Base-by-base conservation (phyloP, 2,888 invertebrate species). In the Caenorhabditis sp. region DNA sequence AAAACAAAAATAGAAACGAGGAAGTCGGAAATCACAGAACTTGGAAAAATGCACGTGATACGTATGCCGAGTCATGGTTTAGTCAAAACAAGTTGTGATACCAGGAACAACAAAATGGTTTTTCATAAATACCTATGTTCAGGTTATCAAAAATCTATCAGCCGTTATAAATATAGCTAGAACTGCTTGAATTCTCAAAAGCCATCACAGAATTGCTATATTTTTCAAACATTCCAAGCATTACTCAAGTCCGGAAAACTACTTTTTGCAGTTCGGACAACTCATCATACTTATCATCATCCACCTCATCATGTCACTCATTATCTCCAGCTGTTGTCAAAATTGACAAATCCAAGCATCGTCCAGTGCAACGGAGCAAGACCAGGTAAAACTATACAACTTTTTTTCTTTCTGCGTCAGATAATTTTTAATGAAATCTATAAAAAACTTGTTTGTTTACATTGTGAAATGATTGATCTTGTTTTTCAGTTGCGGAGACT, bases 291-390 rank as follows among this genome's bases (percentile, higher is more conserved):
- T 59, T 38, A 21, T 59, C 59, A 49, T 59, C 59, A 17, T 38
- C 38, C 27, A 23, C 59, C 4, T 59, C 59, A 10, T 59, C 59
- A n/a, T 59, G 59, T 59, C 59, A 59, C 25, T 59, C 59, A 20
- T 17, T 59, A 25, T 70, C 70, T 17, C 70, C 70, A 26, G 50
- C 60, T 36, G 49, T 61, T 25, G 38, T 21, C 43, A 31, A 63
- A 60, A 20, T 52, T 26, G 64, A 64, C n/a, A 54, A 53, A 31
- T 60, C n/a, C 38, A 21, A 67, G 38, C 72, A 72, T 43, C 59
- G 67, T 17, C 72, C 72, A 20, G 68, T 72, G 10, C 72, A 72
- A 53, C 43, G 72, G 23, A 72, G 72, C 52, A 72, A 68, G 50
- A 72, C 72, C 17, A 72, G 72, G 72, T 72, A 54, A 14, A 43